Conservation (phyloP, 2,113 vertebrate species). For the Rhipidura dahli region DNA sequence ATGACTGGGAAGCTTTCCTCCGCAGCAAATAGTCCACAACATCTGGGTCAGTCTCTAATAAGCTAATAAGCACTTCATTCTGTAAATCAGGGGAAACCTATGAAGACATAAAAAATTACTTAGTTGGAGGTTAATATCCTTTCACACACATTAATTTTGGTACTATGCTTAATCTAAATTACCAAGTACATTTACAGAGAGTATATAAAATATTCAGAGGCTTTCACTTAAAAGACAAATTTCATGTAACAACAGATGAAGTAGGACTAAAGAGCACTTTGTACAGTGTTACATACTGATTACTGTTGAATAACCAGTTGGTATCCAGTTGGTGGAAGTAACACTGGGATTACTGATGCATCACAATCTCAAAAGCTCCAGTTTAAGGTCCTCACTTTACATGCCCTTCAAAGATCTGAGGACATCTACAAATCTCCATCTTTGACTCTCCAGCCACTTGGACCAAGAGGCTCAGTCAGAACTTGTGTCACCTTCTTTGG, state of each 20-base stretch:
- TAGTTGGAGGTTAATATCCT: not conserved
- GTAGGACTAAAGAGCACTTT: not conserved
- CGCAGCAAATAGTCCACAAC: slow-evolving; percentile 95
- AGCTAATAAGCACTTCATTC: slow-evolving; percentile 92
- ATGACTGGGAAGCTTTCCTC: slow-evolving; percentile 88
- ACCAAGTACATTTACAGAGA: not conserved
- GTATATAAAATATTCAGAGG: not conserved
- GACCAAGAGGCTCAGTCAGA: not conserved
- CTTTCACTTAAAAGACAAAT: not conserved
- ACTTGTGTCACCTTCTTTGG: not conserved
- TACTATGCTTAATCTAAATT: not conserved
- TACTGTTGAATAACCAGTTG: not conserved
- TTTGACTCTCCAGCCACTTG: not conserved
- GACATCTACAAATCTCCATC: not conserved
- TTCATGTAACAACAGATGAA: not conserved
- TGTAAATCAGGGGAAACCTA: slow-evolving; percentile 95
- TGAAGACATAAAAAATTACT: not conserved
- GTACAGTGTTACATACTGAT: not conserved
- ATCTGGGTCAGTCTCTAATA: slow-evolving; percentile 92
- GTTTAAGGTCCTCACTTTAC: not conserved
- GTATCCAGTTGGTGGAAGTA: not conserved
- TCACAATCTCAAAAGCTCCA: not conserved
- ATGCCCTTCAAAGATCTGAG: not conserved
- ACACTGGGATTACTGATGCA: not conserved
- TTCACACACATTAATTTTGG: not conserved